Conservation (phyloP, 2,113 vertebrate genomes). For the Camelus bactrianus region DNA sequence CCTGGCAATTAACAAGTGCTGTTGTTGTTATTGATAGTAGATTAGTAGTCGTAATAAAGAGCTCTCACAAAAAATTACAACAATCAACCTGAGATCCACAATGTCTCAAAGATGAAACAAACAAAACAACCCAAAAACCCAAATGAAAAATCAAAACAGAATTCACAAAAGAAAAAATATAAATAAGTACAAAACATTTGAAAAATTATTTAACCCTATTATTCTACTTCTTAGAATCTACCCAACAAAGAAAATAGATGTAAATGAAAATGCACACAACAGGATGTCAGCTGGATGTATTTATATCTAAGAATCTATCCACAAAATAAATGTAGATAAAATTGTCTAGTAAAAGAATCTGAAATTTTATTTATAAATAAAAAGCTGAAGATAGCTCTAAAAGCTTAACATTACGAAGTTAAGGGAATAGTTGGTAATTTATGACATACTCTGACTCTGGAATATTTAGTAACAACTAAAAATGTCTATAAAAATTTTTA, state of each 20-base stretch:
- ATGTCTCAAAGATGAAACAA: neutral
- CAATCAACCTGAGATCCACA: neutral
- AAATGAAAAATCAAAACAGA: neutral
- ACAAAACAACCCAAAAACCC: neutral
- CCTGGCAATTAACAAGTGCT: neutral
- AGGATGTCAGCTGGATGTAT: neutral
- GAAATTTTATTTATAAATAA: neutral
- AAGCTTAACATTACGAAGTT: neutral
- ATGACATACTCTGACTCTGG: neutral
- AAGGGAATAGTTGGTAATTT: slow-evolving; percentile 4
- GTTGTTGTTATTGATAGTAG: neutral
- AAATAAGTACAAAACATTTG: neutral
- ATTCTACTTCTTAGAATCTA: neutral
- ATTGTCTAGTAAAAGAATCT: neutral
- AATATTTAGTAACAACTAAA: slow-evolving; percentile 23
- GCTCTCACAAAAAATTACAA: slow-evolving; percentile 1
- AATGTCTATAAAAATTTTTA: neutral
- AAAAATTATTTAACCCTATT: neutral
- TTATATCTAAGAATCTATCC: neutral
- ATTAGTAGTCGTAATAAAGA: neutral
- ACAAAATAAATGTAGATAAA: neutral
- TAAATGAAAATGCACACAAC: neutral
- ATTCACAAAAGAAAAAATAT: neutral
- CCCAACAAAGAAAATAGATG: slow-evolving; percentile 27
- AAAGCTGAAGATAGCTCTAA: neutral